A percentile compares a stretch with the other conserved stretches of the same genome.
These are phyloP conservation scores for Pediacus dermestoides DNA, from an alignment of 2,888 invertebrate species.

Conservation along the genomic window DNA sequence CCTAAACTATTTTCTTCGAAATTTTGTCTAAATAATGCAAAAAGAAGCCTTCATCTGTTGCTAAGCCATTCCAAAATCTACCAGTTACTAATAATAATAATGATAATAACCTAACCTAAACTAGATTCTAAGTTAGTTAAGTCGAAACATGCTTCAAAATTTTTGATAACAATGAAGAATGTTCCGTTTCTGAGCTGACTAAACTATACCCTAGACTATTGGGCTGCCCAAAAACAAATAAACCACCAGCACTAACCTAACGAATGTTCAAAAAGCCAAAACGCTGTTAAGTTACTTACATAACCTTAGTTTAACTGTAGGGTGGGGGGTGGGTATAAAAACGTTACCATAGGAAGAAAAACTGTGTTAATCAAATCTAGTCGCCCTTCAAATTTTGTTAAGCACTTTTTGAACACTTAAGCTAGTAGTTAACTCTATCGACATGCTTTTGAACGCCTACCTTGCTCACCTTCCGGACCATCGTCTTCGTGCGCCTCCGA, in stretches of 20 bases:
- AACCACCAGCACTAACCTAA: constrained; percentile 9
- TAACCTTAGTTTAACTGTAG: background rate
- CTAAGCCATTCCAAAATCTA: too few relatives aligned
- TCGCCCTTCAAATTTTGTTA: too few relatives aligned
- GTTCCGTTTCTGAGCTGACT: constrained; percentile 23
- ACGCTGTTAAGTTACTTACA: constrained; percentile 2
- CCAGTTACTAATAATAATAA: constrained; percentile 4
- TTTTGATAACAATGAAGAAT: constrained; percentile 4
- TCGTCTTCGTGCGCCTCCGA: constrained; percentile 69
- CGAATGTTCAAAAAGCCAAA: constrained; percentile 28
- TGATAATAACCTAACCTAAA: constrained; percentile 6
- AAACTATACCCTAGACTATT: constrained; percentile 28
- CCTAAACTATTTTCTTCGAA: too few relatives aligned
- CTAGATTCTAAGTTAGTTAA: constrained; percentile 5
- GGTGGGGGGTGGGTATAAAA: background rate
- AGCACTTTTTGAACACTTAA: constrained; percentile 15
- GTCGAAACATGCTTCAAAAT: constrained; percentile 11
- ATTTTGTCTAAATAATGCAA: too few relatives aligned
- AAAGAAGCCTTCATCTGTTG: too few relatives aligned
- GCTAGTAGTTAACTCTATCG: too few relatives aligned
- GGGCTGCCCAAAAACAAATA: constrained; percentile 20
- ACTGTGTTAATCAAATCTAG: constrained; percentile 13
- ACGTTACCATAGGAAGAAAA: constrained; percentile 13
- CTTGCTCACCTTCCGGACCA: constrained; percentile 59
- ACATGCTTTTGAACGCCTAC: constrained; percentile 56